Conservation (phyloP, 2,797 vertebrate genomes). For the Sebastes cheni region DNA sequence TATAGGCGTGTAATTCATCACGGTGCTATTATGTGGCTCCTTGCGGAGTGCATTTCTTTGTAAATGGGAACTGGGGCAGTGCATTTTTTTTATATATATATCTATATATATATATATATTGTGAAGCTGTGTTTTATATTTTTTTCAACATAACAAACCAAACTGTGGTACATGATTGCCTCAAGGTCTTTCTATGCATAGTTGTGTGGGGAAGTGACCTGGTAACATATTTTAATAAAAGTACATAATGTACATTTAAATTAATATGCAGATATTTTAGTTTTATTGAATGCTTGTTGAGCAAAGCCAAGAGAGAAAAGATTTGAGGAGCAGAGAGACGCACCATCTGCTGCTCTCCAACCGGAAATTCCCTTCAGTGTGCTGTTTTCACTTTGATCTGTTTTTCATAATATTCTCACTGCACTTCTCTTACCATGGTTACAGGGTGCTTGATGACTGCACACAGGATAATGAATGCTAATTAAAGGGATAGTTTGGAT, state of each 20-base stretch:
- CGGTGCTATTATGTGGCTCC: constrained; percentile 73
- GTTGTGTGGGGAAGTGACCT: constrained; percentile 63
- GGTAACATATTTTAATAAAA: constrained; percentile 75
- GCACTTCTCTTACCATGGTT: background rate
- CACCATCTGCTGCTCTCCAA: background rate
- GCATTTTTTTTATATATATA: constrained; percentile 43
- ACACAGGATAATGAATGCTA: background rate
- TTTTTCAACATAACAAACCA: constrained; percentile 59
- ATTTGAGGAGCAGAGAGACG: background rate
- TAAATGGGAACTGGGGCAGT: constrained; percentile 73
- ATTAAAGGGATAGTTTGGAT: background rate
- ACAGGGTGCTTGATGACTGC: background rate
- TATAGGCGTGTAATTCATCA: constrained; percentile 68
- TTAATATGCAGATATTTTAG: constrained; percentile 45
- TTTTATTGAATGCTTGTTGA: constrained; percentile 29
- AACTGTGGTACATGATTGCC: constrained; percentile 57
- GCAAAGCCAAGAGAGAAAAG: background rate
- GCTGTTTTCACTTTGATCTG: background rate
- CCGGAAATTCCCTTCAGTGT: background rate
- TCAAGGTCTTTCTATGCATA: constrained; percentile 60
- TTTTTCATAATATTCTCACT: background rate
- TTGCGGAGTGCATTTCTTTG: constrained; percentile 58
- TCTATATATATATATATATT: constrained; percentile 26
- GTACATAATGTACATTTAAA: constrained; percentile 69
- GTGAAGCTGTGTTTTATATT: constrained; percentile 71